Base-by-base conservation (phyloP, 2,113 vertebrate genomes). In the Martes martes region DNA sequence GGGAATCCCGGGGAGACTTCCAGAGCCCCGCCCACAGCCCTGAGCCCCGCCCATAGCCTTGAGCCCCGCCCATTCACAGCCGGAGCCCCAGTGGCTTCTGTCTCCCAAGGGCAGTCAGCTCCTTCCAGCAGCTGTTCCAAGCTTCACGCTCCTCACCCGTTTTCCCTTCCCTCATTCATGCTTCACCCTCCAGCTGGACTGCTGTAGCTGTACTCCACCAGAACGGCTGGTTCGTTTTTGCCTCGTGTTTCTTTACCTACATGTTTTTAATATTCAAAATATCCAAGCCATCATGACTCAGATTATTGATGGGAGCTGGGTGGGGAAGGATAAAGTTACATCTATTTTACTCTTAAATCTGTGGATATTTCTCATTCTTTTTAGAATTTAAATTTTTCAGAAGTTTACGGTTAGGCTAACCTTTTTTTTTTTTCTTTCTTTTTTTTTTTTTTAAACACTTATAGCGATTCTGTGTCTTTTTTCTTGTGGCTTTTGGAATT, bases 71-170 rank as follows among this genome's bases (percentile, higher is more conserved):
- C 28, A 14, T 28, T 33, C n/a, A 16, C n/a, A 15, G 78, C 47
- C 26, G 1, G 19, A 7, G 19, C 1, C 0, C 28, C 85, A 36
- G 24, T 1, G 63, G 11, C 33, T 36, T 31, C 50, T 7, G 13
- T 7, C 69, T n/a, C 21, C 5, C 26, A 16, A n/a, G 16, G 4
- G 26, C 18, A 31, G 18, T 19, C 36, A 8, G 3, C 16, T 50
- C 39, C 55, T 82, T 24, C 50, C 2, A 18, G 3, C 39, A 47
- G 5, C 6, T 3, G 0, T 9, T 45, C 63, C 4, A 6, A 26
- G 2, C 16, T 26, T 50, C 2, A 2, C 7, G 0, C 10, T 33
- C 1, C 57, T 26, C 4, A 0, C 4, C 21, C 16, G 0, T 15
- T 26, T 57, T 71, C 55, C 57, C 45, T 42, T 4, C 4, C 16